Evolutionary conservation across 2,113 vertebrate genomes (phyloP), one percentile per base, ranked within the genome.

Genomic region (Theristicus caerulescens): DNA sequence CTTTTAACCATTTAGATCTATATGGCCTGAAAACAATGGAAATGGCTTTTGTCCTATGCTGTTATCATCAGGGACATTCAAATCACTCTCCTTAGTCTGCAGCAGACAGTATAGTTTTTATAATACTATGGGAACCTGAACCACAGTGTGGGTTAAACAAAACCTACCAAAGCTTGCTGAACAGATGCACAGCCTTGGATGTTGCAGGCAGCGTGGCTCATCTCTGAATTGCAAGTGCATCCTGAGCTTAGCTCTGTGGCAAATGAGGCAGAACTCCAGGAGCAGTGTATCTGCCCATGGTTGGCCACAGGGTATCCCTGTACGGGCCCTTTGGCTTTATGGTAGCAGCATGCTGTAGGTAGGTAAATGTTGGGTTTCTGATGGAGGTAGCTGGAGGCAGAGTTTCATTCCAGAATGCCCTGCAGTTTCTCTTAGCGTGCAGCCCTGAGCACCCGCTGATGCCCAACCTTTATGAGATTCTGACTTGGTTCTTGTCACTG

Each of bases 221-320:
- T 40, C 46, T 61, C 52, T 14, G 66, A 57, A 57, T 3, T 32
- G 46, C 32, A 64, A 6, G 16, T 7, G n/a, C 22, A 31, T 17
- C 70, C 54, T 1, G 22, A 42, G 42, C 26, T 57, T 7, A 46
- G 52, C 46, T 61, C 52, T 19, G n/a, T 27, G 47, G 71, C 77
- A 69, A 61, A 82, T 10, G 47, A 73, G 77, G 54, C 77, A 82
- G 47, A 86, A 42, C 54, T 29, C 13, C 47, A 29, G 29, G 14
- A 49, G 32, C 11, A 7, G 61, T 1, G 24, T 64, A 3, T 67
- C 47, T 89, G 82, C 40, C n/a, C 21, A 2, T 6, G 21, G 21
- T 0, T 40, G 51, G 38, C 70, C 51, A 13, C 18, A 1, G 1
- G n/a, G 11, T 27, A 40, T 25, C 38, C 25, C 55, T 59, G 3